Evolutionary conservation across 2,888 invertebrate species (phyloP), one percentile per base, ranked within the genome.

Genomic region (Parascotia fuliginaria): DNA sequence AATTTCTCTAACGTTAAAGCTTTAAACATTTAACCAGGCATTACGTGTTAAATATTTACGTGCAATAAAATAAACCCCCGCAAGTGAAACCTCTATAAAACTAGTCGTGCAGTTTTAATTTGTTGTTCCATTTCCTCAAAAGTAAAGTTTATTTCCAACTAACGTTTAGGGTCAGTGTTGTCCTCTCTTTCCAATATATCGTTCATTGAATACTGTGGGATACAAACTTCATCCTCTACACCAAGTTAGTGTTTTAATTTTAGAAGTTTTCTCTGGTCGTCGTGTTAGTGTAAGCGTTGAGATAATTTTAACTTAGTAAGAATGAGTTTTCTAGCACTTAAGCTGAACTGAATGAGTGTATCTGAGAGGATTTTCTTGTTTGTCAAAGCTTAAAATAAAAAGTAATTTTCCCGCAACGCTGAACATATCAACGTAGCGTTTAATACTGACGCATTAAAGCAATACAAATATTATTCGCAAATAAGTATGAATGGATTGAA

Each of bases 231-330:
- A 47, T 57, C 49, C 38, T 40, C n/a, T 28, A 39, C 32, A 34
- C 34, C 24, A 65, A 65, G 38, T 69, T 70, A 65, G 42, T 60
- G 49, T 42, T 64, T 65, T 65, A 61, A 57, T 65, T 65, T 65
- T 65, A 57, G 46, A 51, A 65, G 45, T 39, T 49, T 47, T 52
- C 37, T 39, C 41, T 29, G 15, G 40, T 46, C 33, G 43, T 16
- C 42, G 51, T 40, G 47, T 48, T 68, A 54, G 50, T 64, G 51
- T 47, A 49, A 47, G 33, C 45, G 61, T 60, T 28, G 46, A 64
- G 55, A 52, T 55, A 42, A 55, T 47, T 65, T 64, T 41, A 60
- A 32, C 47, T 64, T 65, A n/a, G 38, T 36, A 45, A 55, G 50
- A 60, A 42, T 43, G 28, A 69, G 51, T 41, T 60, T 41, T 60